Base-by-base conservation (phyloP, 2,113 vertebrate genomes). In the Indri indri region DNA sequence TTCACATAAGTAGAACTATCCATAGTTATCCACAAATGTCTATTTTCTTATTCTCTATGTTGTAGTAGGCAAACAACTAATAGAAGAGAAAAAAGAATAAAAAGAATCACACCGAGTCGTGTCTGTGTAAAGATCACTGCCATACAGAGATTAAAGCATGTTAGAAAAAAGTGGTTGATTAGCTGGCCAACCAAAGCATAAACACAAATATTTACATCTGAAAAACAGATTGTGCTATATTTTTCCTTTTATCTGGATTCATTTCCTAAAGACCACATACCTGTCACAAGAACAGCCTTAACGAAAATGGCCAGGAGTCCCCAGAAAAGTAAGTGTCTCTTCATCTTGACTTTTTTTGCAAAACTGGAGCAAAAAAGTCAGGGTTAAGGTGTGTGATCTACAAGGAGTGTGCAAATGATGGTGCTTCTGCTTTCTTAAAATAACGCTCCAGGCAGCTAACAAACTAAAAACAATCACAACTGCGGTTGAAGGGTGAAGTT, bases 311-410 rank as follows among this genome's bases (percentile, higher is more conserved):
- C 98, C 96, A 98, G 90, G 61, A 98, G 95, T 84, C 95, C 82
- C 77, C 94, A 97, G 65, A 97, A 88, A 59, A 91, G 42, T 97
- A 97, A 97, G 88, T 68, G 95, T 71, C 42, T 98, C 98, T 95
- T 99, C 99, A 99, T 99, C 97, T 65, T 97, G 97, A 91, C 97
- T 96, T 87, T 97, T 98, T 98, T 98, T 98, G 97, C 96, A 98
- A 98, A 97, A 97, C 27, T 50, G 9, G 13, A 96, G 90, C 2
- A 95, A 77, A 73, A 79, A 88, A 87, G 90, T 65, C 94, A 92
- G 81, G 18, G 91, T 81, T 89, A 97, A 97, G 94, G 89, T 71
- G 45, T 96, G 34, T 84, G 63, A 95, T 96, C 98, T 98, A 98
- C 98, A 98, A 99, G 96, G 82, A 1, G 52, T 83, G 96, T 98